Conservation (phyloP, 2,888 invertebrate species). For the Sabatieria punctata region DNA sequence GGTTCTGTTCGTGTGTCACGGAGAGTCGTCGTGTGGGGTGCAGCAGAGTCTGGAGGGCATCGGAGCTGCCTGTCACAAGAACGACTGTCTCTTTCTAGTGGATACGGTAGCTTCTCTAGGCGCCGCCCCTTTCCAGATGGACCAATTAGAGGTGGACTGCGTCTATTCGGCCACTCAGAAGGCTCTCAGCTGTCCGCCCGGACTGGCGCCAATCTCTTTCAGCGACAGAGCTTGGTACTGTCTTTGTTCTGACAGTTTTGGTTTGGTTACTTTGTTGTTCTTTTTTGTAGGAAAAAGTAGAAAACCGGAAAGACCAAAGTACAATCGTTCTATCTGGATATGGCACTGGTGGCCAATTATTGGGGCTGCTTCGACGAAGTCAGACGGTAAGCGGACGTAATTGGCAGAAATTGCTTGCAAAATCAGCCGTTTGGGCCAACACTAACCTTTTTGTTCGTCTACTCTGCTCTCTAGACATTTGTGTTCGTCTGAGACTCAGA, state of each 20-base stretch:
- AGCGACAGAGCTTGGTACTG: slow-evolving; percentile 50
- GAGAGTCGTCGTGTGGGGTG: slow-evolving; percentile 71
- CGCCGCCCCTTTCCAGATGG: slow-evolving; percentile 51
- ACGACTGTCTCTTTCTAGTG: slow-evolving; percentile 50
- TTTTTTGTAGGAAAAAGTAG: slow-evolving; percentile 41
- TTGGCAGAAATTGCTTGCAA: too few relatives aligned
- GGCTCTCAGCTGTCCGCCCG: slow-evolving; percentile 57
- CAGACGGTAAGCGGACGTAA: too few relatives aligned
- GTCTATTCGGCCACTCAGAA: slow-evolving; percentile 63
- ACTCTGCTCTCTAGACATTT: too few relatives aligned
- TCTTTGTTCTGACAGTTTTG: too few relatives aligned
- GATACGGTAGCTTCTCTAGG: slow-evolving; percentile 59
- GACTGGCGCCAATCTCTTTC: slow-evolving; percentile 57
- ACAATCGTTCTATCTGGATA: slow-evolving; percentile 53
- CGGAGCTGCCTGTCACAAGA: slow-evolving; percentile 58
- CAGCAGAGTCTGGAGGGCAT: slow-evolving; percentile 59
- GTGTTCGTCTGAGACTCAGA: too few relatives aligned
- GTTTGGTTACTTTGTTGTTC: slow-evolving; percentile 6
- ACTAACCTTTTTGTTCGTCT: too few relatives aligned
- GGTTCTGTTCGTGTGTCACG: slow-evolving; percentile 62
- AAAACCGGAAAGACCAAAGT: slow-evolving; percentile 42
- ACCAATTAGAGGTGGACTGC: slow-evolving; percentile 54
- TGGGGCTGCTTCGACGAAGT: slow-evolving; percentile 52
- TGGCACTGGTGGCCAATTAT: slow-evolving; percentile 52
- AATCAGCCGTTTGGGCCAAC: too few relatives aligned